phyloP scores from a whole-genome alignment of 2,113 vertebrate species.

The Natator depressus region DNA sequence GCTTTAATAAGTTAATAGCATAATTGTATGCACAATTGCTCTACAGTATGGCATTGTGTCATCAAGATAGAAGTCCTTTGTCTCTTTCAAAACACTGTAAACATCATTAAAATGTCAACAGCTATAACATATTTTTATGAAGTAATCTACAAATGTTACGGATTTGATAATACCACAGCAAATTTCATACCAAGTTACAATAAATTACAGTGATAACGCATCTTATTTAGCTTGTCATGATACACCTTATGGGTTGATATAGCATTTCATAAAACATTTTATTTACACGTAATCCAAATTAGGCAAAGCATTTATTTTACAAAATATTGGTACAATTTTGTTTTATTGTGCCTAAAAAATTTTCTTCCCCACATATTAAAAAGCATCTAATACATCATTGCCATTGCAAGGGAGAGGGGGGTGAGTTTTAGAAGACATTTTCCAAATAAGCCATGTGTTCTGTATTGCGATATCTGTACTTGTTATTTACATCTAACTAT shows the following conservation, averaged over 20 bases:
- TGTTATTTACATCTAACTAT: no score
- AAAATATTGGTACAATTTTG: not conserved
- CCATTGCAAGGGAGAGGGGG: not conserved
- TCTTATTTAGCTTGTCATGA: slow-evolving; percentile 9
- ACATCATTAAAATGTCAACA: slow-evolving; percentile 82
- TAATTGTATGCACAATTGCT: slow-evolving; percentile 69
- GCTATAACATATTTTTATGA: slow-evolving; percentile 82
- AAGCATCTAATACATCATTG: not conserved
- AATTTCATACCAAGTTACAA: not conserved
- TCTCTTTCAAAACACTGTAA: slow-evolving; percentile 79
- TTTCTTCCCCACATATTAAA: not conserved
- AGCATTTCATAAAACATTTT: not conserved
- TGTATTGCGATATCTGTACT: no score
- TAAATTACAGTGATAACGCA: not conserved
- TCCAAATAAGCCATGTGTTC: not conserved
- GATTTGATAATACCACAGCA: slow-evolving; percentile 10
- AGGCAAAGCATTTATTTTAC: not conserved
- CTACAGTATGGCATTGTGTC: slow-evolving; percentile 56
- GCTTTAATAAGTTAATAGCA: slow-evolving; percentile 77
- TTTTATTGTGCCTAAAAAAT: not conserved
- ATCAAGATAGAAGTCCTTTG: slow-evolving; percentile 58
- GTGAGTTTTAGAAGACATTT: not conserved
- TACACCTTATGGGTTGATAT: not conserved
- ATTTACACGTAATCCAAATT: not conserved
- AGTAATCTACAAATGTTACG: slow-evolving; percentile 78